Percentiles rank a stretch among this genome's conserved stretches.
These are phyloP conservation scores for Syritta pipiens DNA, from an alignment of 2,888 invertebrate genomes.

Conservation along the genomic window DNA sequence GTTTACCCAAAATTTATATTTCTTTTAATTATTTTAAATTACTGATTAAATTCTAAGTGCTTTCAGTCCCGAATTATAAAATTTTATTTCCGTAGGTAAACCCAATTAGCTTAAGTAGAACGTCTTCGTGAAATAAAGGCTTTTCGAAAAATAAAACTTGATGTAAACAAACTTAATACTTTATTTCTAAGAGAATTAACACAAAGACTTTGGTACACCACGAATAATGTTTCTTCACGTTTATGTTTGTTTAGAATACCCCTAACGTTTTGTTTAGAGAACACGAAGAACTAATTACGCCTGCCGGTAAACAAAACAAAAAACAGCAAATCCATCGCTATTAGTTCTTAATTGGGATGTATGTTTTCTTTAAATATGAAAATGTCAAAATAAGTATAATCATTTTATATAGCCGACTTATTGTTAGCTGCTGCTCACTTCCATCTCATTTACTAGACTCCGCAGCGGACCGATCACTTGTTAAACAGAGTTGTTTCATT, in stretches of 20 bases:
- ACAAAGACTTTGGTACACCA: slow-evolving; percentile 27
- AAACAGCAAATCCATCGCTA: neutral
- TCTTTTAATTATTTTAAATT: neutral
- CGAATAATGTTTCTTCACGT: slow-evolving; percentile 25
- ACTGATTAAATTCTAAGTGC: neutral
- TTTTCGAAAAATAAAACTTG: no score
- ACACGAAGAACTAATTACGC: slow-evolving; percentile 9
- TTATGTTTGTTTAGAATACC: slow-evolving; percentile 42
- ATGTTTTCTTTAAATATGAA: no score
- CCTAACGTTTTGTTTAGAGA: slow-evolving; percentile 50
- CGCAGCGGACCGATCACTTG: slow-evolving; percentile 38
- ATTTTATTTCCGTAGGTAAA: no score
- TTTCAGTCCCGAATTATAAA: no score
- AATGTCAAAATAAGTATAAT: no score
- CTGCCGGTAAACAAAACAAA: neutral
- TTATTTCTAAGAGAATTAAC: slow-evolving; percentile 34
- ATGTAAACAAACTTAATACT: slow-evolving; percentile 11
- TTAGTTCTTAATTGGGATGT: no score
- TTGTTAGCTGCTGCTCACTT: no score
- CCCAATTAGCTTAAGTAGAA: no score
- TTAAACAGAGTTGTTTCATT: slow-evolving; percentile 44
- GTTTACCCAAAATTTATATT: slow-evolving; percentile 1
- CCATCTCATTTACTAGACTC: neutral
- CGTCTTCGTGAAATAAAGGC: no score
- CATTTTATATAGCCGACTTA: no score